Evolutionary conservation across 2,888 invertebrate genomes (phyloP), one percentile per base, ranked within the genome.

Genomic region (Isoperla grammatica): DNA sequence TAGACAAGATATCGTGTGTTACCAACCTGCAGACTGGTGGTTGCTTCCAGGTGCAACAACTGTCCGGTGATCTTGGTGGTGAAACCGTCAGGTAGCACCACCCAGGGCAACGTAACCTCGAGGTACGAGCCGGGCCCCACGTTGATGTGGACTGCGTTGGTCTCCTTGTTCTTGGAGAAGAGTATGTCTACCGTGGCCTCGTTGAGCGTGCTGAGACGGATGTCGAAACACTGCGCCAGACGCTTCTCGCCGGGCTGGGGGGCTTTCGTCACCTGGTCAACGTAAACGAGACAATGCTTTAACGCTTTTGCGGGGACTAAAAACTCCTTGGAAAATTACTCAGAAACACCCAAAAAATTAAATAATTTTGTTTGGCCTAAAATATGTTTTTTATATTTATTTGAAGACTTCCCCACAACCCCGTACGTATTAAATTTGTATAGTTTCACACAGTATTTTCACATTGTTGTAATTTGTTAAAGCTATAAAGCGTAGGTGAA

Each of bases 131-230:
- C 98, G 35, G 94, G 90, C 8, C 94, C 93, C 60, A 96, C 87
- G 68, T 95, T 95, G 69, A 97, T 88, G 73, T 98, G 97, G 65
- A 98, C 87, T 6, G 97, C 97, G 76, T 97, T 97, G 0, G 98
- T 95, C 78, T 95, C 95, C 69, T 81, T 82, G 69, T 87, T 91
- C 76, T 97, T 96, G 17, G 95, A 95, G 74, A 99, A 99, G 29
- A 98, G 80, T 68, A 98, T 88, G 74, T 99, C 98, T 65, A 98
- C 88, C 0, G 95, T 95, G 0, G 96, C 92, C 73, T 95, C 95
- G 69, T 90, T 89, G 55, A 96, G 78, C 53, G 94, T 91, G 61
- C 92, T 91, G 48, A 98, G 77, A 66, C 95, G 84, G 53, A 97
- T 87, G 72, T 97, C 96, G 75, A 97, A 95, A 0, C 90, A 89